phyloP scores from a whole-genome alignment of 2,113 vertebrate species.

The Chaenocephalus aceratus region DNA sequence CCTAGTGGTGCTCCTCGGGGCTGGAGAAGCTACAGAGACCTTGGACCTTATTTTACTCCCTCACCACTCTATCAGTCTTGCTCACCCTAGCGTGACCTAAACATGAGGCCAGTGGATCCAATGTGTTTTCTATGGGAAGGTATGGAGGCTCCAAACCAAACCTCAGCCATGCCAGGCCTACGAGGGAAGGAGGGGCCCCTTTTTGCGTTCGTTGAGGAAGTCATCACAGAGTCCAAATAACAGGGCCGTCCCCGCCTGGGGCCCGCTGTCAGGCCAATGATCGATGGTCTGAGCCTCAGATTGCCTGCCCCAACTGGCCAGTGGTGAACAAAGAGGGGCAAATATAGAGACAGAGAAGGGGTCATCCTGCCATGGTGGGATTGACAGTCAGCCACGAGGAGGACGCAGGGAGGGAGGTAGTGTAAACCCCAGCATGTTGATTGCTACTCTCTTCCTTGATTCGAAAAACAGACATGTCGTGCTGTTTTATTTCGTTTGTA shows the following conservation, averaged over 20 bases:
- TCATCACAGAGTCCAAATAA: conserved; percentile 82
- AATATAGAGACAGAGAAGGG: conserved; percentile 79
- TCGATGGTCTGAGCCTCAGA: conserved; percentile 76
- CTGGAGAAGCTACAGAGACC: conserved; percentile 51
- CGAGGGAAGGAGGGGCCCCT: conserved; percentile 72
- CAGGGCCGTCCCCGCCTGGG: conserved; percentile 79
- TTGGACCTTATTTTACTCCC: conserved; percentile 56
- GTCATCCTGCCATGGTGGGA: conserved; percentile 71
- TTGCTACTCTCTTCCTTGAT: conserved; percentile 81
- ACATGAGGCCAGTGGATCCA: conserved; percentile 70
- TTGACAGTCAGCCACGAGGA: conserved; percentile 55
- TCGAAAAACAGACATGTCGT: conserved; percentile 80
- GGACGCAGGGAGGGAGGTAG: conserved; percentile 65
- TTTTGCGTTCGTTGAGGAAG: conserved; percentile 69
- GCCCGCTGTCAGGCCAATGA: conserved; percentile 81
- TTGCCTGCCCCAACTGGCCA: conserved; percentile 73
- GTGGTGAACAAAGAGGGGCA: conserved; percentile 80
- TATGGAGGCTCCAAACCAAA: conserved; percentile 80
- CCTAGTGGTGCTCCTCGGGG: conserved; percentile 19
- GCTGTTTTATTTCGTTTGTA: conserved; percentile 82
- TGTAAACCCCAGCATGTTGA: conserved; percentile 73
- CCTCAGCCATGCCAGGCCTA: conserved; percentile 78
- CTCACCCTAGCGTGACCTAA: conserved; percentile 76
- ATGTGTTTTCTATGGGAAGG: conserved; percentile 74
- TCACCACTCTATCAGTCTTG: conserved; percentile 76